Evolutionary conservation across 2,797 vertebrate genomes (phyloP), one percentile per base, ranked within the genome.

Genomic region (Rachycentron canadum): DNA sequence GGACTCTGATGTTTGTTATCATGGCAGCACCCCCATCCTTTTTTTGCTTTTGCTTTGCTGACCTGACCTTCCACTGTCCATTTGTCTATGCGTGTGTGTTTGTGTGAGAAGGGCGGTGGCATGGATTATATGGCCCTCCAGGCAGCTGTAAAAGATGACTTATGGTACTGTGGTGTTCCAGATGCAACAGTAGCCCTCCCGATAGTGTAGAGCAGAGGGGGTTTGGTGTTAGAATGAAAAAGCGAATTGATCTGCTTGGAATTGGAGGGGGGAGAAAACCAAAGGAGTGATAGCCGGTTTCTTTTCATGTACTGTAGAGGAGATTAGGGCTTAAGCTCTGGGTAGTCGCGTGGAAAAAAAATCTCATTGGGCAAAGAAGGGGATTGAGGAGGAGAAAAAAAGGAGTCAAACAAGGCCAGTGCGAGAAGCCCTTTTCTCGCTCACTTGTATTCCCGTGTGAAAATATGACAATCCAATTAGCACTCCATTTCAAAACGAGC

Each of bases 391-490:
- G 59, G 69, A 64, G 78, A 66, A 77, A 82, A 83, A 73, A 63
- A 45, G 76, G 45, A 84, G 81, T 76, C 85, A 88, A 91, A 86
- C 79, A 89, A 84, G 85, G 83, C 75, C 78, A 67, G 73, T 26
- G 78, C 6, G 32, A 56, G 78, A 87, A 81, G 79, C 79, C 76
- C 56, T 76, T 86, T 85, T 84, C 73, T 90, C 28, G 1, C 78
- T 73, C 60, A 47, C 79, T 84, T 82, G 78, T 87, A 89, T 87
- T 86, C 91, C 83, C 86, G 47, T 71, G 86, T 78, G 49, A 77
- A 82, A 84, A 93, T 85, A 86, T 85, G 83, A 90, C 89, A 93
- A 93, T 94, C 88, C 90, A 92, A 94, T 95, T 92, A 93, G 77
- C 6, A 14, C 68, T 43, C 59, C 62, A 60, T 78, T 92, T 86